A percentile compares a stretch with the other conserved stretches of the same genome.
These are phyloP conservation scores for Rynchops niger DNA, from an alignment of 2,113 vertebrate genomes.

Conservation along the genomic window DNA sequence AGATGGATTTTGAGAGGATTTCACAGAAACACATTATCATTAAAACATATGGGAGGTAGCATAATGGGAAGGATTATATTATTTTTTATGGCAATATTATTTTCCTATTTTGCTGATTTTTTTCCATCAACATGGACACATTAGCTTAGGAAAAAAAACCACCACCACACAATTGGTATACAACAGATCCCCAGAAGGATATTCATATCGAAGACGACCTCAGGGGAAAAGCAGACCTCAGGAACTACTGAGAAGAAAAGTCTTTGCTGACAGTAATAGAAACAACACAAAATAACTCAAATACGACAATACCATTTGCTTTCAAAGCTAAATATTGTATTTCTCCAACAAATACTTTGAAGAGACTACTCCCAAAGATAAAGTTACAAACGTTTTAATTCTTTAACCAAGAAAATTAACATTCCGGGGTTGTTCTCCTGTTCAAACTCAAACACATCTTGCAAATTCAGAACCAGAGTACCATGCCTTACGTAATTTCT, in stretches of 20 bases:
- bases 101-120: background rate
- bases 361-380: background rate
- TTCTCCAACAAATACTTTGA: background rate
- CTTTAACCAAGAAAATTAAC: background rate
- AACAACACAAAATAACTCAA: background rate
- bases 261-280: background rate
- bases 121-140: background rate
- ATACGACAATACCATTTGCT: background rate
- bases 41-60: background rate
- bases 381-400: background rate
- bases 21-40: background rate
- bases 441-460: background rate
- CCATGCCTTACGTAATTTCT: background rate
- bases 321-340: background rate
- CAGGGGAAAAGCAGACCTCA: background rate
- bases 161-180: background rate
- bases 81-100: background rate
- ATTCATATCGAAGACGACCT: background rate
- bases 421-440: background rate
- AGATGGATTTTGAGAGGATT: background rate
- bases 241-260: background rate
- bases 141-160: background rate
- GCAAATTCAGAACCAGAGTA: background rate
- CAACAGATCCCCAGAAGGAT: background rate
- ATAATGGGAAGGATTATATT: background rate